phyloP scores from a whole-genome alignment of 2,888 invertebrate genomes.

The Callimorpha dominula region DNA sequence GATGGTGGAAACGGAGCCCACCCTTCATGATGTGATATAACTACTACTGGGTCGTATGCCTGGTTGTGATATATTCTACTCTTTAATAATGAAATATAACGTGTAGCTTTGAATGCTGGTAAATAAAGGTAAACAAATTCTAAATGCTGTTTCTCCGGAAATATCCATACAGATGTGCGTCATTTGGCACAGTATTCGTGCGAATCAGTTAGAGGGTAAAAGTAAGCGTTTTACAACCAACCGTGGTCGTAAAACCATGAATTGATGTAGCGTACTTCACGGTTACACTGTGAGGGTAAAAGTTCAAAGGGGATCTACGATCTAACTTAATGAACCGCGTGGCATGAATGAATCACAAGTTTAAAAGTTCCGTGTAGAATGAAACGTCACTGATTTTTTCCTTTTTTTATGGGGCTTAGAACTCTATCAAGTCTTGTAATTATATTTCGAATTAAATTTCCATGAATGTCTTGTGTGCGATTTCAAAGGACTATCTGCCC shows the following conservation, averaged over 20 bases:
- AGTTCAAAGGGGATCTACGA: constrained; percentile 34
- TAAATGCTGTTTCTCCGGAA: constrained; percentile 37
- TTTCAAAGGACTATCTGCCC: neutral
- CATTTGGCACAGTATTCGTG: constrained; percentile 43
- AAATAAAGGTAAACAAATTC: constrained; percentile 15
- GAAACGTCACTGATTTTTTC: constrained; percentile 10
- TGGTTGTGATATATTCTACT: neutral
- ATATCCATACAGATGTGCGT: constrained; percentile 42
- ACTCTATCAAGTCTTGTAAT: neutral
- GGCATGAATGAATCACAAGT: constrained; percentile 1
- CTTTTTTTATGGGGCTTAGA: neutral
- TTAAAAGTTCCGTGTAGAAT: neutral
- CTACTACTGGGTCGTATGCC: neutral
- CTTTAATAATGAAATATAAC: neutral
- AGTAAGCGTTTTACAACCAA: constrained; percentile 38
- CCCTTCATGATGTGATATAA: neutral
- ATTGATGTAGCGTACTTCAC: constrained; percentile 25
- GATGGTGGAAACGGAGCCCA: neutral
- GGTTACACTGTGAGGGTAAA: constrained; percentile 29
- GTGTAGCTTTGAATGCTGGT: neutral
- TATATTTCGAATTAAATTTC: neutral
- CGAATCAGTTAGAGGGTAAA: constrained; percentile 30
- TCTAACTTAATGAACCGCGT: constrained; percentile 27
- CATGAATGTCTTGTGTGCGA: neutral
- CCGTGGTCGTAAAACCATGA: constrained; percentile 28